Evolutionary conservation across 2,113 vertebrate species (phyloP).

Genomic region (Chiloscyllium plagiosum): DNA sequence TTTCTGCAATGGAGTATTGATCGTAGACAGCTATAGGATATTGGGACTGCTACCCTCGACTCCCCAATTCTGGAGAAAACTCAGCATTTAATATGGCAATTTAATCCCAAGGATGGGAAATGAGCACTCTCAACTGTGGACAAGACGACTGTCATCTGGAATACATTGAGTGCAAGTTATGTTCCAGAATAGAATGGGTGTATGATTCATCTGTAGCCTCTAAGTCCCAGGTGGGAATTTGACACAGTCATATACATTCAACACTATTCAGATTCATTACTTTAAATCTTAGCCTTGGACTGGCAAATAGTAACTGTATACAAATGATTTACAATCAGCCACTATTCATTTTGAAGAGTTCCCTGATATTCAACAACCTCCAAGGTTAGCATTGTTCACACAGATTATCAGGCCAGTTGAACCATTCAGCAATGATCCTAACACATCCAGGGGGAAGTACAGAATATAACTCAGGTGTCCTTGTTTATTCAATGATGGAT

Average conservation of each 20-base stretch:
- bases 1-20: no score
- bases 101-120: no score
- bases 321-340: not conserved
- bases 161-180: not conserved
- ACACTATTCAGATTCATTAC: not conserved
- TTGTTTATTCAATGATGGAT: constrained; percentile 19
- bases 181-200: not conserved
- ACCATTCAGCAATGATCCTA: not conserved
- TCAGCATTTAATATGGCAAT: not conserved
- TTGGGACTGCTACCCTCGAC: no score
- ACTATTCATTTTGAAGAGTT: not conserved
- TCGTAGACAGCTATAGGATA: no score
- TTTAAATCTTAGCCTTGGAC: not conserved
- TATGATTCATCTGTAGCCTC: not conserved
- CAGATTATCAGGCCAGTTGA: not conserved
- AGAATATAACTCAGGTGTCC: not conserved
- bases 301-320: not conserved
- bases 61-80: no score
- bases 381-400: not conserved
- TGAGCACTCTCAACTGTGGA: no score
- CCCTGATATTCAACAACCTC: not conserved
- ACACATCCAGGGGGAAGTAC: not conserved
- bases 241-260: not conserved
- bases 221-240: not conserved
- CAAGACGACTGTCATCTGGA: not conserved